Conservation (phyloP, 2,113 vertebrate genomes). For the Pachycephala philippinensis region DNA sequence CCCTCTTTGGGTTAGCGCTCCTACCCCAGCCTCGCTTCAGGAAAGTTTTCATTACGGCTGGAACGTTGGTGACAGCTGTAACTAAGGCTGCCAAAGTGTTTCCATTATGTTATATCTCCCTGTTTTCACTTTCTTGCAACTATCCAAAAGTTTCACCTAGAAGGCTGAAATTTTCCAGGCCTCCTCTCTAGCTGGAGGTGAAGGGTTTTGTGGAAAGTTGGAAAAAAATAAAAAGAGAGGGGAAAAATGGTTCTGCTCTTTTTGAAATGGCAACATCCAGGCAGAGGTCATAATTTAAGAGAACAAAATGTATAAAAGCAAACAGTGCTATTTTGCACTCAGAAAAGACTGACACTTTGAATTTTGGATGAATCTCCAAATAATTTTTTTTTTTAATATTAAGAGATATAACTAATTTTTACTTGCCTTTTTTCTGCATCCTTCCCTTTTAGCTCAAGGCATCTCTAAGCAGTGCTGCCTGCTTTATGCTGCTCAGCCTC, state of each 20-base stretch:
- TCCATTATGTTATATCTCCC: conserved; percentile 55
- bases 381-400: background rate
- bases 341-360: background rate
- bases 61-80: background rate
- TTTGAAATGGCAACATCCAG: background rate
- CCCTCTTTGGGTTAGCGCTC: background rate
- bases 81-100: conserved; percentile 28
- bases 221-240: background rate
- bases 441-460: background rate
- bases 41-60: conserved; percentile 60
- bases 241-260: background rate
- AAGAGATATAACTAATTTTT: background rate
- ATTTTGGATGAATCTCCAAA: background rate
- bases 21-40: background rate
- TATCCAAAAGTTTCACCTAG: conserved; percentile 56
- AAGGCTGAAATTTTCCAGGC: conserved; percentile 56
- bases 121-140: conserved; percentile 9
- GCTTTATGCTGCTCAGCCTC: background rate
- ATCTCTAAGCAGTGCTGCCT: background rate
- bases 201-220: conserved; percentile 1
- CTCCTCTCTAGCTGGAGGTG: background rate
- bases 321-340: background rate
- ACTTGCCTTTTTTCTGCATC: background rate
- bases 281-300: background rate
- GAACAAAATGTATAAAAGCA: background rate